phyloP scores from a whole-genome alignment of 2,113 vertebrate species.

The Cairina moschata region DNA sequence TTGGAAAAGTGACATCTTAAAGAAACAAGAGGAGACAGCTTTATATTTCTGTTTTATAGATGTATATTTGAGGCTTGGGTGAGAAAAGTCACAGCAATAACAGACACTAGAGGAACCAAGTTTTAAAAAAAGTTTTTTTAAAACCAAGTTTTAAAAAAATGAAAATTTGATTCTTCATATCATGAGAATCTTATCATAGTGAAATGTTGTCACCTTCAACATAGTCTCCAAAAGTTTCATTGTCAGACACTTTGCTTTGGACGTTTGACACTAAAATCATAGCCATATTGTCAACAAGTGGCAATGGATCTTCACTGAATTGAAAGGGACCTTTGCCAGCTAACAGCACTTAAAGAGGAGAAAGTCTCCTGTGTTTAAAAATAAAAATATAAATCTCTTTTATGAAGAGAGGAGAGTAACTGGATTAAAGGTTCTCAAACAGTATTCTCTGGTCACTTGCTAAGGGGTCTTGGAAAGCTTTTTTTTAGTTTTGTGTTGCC shows the following conservation, averaged over 20 bases:
- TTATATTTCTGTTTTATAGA: not conserved
- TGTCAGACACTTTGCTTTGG: not conserved
- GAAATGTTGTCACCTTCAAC: constrained; percentile 32
- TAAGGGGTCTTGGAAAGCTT: constrained; percentile 11
- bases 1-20: not conserved
- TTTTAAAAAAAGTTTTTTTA: not conserved
- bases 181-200: not conserved
- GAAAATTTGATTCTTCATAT: not conserved
- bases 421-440: not conserved
- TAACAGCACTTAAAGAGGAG: not conserved
- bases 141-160: not conserved
- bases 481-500: not conserved
- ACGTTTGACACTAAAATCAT: constrained; percentile 19
- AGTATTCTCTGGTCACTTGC: not conserved
- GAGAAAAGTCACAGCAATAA: not conserved
- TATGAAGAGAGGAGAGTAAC: not conserved
- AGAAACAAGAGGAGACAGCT: not conserved
- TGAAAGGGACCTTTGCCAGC: constrained; percentile 3
- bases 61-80: not conserved
- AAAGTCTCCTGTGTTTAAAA: not conserved
- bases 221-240: not conserved
- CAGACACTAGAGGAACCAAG: not conserved
- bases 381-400: not conserved
- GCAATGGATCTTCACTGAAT: not conserved
- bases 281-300: constrained; percentile 1